Evolutionary conservation across 2,113 vertebrate genomes (phyloP).

Genomic region (Lepisosteus oculatus): DNA sequence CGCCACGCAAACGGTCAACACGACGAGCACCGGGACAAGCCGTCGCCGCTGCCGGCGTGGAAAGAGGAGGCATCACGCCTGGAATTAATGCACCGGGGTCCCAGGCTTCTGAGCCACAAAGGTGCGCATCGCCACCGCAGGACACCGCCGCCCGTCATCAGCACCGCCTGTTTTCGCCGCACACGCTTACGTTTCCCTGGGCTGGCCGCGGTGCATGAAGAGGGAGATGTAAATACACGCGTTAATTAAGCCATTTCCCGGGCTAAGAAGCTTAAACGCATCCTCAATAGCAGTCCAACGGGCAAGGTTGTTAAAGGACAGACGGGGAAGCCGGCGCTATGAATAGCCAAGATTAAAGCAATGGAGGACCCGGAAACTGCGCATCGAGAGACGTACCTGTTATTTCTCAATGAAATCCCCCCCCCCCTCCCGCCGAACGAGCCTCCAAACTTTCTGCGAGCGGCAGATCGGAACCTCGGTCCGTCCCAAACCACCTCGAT

Average conservation of each 20-base stretch:
- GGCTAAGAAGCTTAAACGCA: slow-evolving; percentile 10
- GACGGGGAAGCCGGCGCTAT: background rate
- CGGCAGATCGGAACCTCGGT: slow-evolving; percentile 37
- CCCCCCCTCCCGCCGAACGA: slow-evolving; percentile 34
- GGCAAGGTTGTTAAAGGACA: slow-evolving; percentile 39
- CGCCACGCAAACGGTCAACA: too few species aligned
- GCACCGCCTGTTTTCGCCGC: slow-evolving; percentile 1
- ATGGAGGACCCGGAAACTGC: slow-evolving; percentile 32
- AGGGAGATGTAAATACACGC: background rate
- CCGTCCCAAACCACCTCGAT: slow-evolving; percentile 59
- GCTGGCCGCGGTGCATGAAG: background rate
- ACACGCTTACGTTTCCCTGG: background rate
- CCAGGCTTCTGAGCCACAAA: too few species aligned
- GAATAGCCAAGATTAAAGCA: slow-evolving; percentile 17
- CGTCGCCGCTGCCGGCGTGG: too few species aligned
- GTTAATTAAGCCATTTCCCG: background rate
- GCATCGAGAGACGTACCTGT: slow-evolving; percentile 4
- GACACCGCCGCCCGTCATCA: background rate
- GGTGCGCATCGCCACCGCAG: too few species aligned
- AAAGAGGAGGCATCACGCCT: too few species aligned
- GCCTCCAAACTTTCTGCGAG: slow-evolving; percentile 38
- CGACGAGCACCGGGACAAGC: too few species aligned
- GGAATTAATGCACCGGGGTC: too few species aligned
- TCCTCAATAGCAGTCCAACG: background rate
- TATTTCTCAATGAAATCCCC: slow-evolving; percentile 46